Evolutionary conservation across 2,113 vertebrate species (phyloP), one percentile per base, ranked within the genome.

Genomic region (Cranoglanis bouderius): DNA sequence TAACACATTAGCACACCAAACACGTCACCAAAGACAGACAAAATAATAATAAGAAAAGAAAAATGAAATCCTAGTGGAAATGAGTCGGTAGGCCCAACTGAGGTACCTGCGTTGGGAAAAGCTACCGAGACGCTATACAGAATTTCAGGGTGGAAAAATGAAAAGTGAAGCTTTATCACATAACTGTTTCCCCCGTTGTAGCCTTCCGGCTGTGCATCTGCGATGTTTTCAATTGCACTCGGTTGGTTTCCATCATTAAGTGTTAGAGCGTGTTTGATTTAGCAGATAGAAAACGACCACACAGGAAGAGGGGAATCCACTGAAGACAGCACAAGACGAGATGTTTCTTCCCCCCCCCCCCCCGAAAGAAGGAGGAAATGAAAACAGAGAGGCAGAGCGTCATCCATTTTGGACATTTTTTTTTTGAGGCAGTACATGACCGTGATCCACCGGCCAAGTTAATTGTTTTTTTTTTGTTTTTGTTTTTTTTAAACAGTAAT

Each of bases 1-100:
- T 29, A 86, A 74, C 49, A 86, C 53, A 13, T 84, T n/a, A n/a
- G n/a, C 87, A 90, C 91, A 89, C n/a, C n/a, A n/a, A n/a, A n/a
- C n/a, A n/a, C n/a, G 88, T 88, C 59, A 90, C 82, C 19, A 65
- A 72, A 85, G 38, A 87, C 85, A 82, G 88, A 55, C 29, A 18
- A 67, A 87, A 87, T 40, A 57, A 74, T 53, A 53, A 55, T 0
- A 74, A 85, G 3, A 84, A 85, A 57, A 77, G 18, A 21, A 29
- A 67, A 72, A 80, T 14, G 46, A 18, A n/a, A 75, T 82, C 13
- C 43, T 38, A 32, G 3, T 1, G 57, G 53, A 43, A 88, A 38
- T 8, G 32, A 63, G 16, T 29, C 74, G 65, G 38, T 16, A 40
- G 21, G 57, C 35, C 63, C 49, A 29, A 46, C 9, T 40, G 75